Base-by-base conservation (phyloP, 2,113 vertebrate species). In the Oenanthe melanoleuca region DNA sequence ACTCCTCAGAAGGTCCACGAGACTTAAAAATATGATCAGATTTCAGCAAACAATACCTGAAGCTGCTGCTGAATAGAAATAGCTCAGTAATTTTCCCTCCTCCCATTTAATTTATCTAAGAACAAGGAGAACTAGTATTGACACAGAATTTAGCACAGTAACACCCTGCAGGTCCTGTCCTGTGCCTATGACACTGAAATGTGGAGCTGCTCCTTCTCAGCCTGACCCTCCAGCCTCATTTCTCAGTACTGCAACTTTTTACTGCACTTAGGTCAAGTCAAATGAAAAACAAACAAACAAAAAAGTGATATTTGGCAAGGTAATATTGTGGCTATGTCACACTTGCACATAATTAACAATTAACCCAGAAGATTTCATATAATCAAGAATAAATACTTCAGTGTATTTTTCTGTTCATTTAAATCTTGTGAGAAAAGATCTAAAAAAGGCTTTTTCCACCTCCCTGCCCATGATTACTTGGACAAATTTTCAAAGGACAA, bases 391-490 rank as follows among this genome's bases (percentile, higher is more conserved):
- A 61, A 75, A 57, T n/a, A 5, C 6, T 80, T 75, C 8, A 11
- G 19, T 55, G 42, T 60, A 12, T 33, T 72, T 55, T 82, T 83
- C 37, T 57, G 18, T 53, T 17, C n/a, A 64, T 79, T 61, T n/a
- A 56, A 71, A 44, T 60, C 3, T 69, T 77, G 10, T 26, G 67
- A 65, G 25, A 50, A 47, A 80, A 53, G 1, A 49, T 9, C 11
- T 63, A 33, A 67, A 66, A 65, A 40, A 33, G 2, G 3, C 0
- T 16, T 31, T 40, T 52, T 34, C 16, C 5, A 10, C 1, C 5
- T 1, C 4, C 2, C 3, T 5, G 3, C 3, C 17, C 14, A 37
- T 31, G 3, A 49, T 42, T 40, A 53, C 11, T 22, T 11, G 34
- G 12, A 34, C 0, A 4, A 52, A 74, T 37, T 45, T 69, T 73